Conservation (phyloP, 64 coral and sea anemone species). For the Dendronephthya gigantea region DNA sequence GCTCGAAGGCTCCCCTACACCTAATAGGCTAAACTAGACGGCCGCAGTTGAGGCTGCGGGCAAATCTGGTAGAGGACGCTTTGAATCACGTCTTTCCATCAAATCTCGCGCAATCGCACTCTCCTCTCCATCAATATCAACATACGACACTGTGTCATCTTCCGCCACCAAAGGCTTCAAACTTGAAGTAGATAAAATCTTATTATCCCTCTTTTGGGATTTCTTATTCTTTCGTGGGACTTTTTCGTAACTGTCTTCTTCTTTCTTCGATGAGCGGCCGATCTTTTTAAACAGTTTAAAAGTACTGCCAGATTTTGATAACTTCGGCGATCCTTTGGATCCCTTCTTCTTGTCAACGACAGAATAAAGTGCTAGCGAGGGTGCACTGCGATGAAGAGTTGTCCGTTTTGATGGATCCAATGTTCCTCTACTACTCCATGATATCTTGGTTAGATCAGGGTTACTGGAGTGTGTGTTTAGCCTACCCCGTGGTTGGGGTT, state of each 20-base stretch:
- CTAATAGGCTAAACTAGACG: neutral
- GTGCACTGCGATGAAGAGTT: neutral
- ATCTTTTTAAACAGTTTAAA: neutral
- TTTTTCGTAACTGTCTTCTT: neutral
- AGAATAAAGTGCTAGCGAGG: neutral
- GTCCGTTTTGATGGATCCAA: neutral
- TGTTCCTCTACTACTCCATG: neutral
- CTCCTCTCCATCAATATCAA: neutral
- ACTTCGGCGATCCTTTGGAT: neutral
- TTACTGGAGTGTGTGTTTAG: neutral
- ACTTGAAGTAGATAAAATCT: neutral
- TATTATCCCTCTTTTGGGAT: neutral
- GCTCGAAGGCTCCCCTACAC: neutral
- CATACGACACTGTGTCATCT: neutral
- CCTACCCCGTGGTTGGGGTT: neutral
- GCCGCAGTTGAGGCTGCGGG: neutral
- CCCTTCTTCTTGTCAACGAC: neutral
- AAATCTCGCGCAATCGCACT: neutral
- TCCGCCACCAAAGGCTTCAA: neutral
- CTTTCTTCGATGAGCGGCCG: neutral
- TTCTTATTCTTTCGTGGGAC: neutral
- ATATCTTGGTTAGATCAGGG: neutral
- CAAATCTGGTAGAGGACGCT: neutral
- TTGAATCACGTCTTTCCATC: neutral
- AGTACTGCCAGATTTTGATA: neutral